Evolutionary conservation across 2,113 vertebrate species (phyloP), one percentile per base, ranked within the genome.

Genomic region (Lycocorax pyrrhopterus): DNA sequence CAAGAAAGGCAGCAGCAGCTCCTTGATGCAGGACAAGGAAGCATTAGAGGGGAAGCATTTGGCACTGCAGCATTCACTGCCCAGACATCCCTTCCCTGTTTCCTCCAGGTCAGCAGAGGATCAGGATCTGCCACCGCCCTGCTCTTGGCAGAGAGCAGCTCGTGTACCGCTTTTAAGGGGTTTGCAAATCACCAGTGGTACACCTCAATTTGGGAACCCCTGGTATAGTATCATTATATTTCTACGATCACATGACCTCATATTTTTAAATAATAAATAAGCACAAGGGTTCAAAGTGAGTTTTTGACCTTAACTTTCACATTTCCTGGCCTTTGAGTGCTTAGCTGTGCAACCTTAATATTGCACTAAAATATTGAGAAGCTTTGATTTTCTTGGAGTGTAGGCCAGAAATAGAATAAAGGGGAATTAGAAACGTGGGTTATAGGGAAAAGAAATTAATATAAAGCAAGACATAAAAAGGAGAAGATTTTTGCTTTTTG

Each of bases 101-200:
- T 95, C 32, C 95, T 96, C 86, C 94, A 97, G 96, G 91, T 93
- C 95, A 96, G 95, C 96, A 96, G 96, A 97, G 95, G 89, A 94
- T 84, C 96, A 96, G 95, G 93, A 97, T 71, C 89, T 95, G 96
- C 94, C 95, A 90, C 56, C 80, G 39, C 94, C 94, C 82, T 87
- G 94, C 51, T 93, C 95, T 95, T 81, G 95, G 95, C 94, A 94
- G 91, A 94, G 93, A 93, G 95, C 95, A 95, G 93, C 89, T 84
- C 93, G 35, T 86, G 90, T 95, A 93, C 94, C 68, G 33, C 94
- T 71, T 93, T 90, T 90, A 90, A 93, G 84, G 91, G 96, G 86
- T 94, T 94, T 96, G 95, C 94, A 81, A 90, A 80, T 90, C 95
- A 80, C 91, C 93, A 94, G 96, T 89, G 96, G 95, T 94, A 93